Conservation (phyloP, 2,113 vertebrate species). For the Pantherophis guttatus region DNA sequence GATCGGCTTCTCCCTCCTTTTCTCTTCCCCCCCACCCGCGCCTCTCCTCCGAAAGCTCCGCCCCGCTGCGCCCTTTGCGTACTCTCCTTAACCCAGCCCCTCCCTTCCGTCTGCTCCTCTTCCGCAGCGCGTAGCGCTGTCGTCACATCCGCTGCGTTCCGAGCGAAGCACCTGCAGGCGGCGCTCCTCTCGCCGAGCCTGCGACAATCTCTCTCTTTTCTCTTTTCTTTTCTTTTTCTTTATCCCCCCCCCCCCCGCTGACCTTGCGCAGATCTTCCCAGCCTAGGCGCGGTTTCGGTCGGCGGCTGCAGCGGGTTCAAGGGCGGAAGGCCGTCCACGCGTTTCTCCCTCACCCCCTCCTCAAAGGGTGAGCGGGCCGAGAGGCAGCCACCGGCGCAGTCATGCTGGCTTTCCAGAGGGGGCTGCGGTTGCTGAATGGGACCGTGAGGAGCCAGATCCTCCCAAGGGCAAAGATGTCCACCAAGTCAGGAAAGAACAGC, state of each 20-base stretch:
- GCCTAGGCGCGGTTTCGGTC: background rate
- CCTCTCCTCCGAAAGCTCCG: background rate
- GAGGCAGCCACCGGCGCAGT: background rate
- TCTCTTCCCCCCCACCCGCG: accelerated
- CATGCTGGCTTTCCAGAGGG: background rate
- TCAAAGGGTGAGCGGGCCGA: background rate
- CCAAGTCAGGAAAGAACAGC: background rate
- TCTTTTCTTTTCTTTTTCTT: too few species aligned
- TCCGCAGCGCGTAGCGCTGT: background rate
- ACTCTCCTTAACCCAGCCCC: background rate
- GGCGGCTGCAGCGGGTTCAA: background rate
- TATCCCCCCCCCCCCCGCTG: background rate
- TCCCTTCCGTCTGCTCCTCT: background rate
- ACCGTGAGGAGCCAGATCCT: background rate
- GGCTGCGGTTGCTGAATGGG: background rate
- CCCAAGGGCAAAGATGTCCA: background rate
- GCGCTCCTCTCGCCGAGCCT: background rate
- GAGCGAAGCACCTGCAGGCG: background rate
- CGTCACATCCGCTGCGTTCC: background rate
- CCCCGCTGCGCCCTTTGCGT: background rate
- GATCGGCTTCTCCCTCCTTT: accelerated
- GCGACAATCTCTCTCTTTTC: background rate
- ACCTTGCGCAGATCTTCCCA: background rate
- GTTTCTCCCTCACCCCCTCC: background rate
- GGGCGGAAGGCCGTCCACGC: background rate